phyloP scores from a whole-genome alignment of 2,888 invertebrate species.

The Elmis aenea region DNA sequence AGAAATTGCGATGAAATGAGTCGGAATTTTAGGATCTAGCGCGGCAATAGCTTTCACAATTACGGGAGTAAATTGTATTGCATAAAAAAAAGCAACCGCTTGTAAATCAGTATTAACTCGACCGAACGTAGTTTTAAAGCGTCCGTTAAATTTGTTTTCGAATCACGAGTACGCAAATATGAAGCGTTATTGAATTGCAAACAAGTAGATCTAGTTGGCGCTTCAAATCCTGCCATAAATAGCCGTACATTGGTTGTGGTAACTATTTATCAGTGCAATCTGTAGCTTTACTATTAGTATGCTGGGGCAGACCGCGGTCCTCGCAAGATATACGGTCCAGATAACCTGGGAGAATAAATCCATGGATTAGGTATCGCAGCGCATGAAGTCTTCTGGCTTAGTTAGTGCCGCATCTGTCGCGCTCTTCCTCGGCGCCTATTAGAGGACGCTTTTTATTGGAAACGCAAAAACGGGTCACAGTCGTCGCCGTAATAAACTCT shows the following conservation, averaged over 20 bases:
- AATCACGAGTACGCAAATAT: neutral
- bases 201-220: slow-evolving; percentile 27
- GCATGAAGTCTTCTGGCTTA: slow-evolving; percentile 35
- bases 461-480: slow-evolving; percentile 15
- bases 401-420: slow-evolving; percentile 15
- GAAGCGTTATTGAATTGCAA: slow-evolving; percentile 14
- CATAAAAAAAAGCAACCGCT: slow-evolving; percentile 30
- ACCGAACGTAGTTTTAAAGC: slow-evolving; percentile 2
- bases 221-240: slow-evolving; percentile 38
- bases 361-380: slow-evolving; percentile 42
- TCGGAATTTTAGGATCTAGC: slow-evolving; percentile 37
- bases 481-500: slow-evolving; percentile 16
- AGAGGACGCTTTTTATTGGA: slow-evolving; percentile 15
- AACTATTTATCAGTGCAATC: slow-evolving; percentile 48
- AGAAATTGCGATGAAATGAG: slow-evolving; percentile 43
- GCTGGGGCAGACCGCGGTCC: slow-evolving; percentile 44
- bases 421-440: slow-evolving; percentile 14
- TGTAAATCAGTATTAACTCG: slow-evolving; percentile 32
- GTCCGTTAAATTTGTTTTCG: neutral
- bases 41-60: slow-evolving; percentile 42
- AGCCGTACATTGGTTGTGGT: slow-evolving; percentile 43
- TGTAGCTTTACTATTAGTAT: slow-evolving; percentile 48
- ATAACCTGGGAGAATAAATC: slow-evolving; percentile 48
- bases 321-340: slow-evolving; percentile 46
- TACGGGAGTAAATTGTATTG: slow-evolving; percentile 36